Conservation (phyloP, 2,888 invertebrate species). For the Synergus itoensis region DNA sequence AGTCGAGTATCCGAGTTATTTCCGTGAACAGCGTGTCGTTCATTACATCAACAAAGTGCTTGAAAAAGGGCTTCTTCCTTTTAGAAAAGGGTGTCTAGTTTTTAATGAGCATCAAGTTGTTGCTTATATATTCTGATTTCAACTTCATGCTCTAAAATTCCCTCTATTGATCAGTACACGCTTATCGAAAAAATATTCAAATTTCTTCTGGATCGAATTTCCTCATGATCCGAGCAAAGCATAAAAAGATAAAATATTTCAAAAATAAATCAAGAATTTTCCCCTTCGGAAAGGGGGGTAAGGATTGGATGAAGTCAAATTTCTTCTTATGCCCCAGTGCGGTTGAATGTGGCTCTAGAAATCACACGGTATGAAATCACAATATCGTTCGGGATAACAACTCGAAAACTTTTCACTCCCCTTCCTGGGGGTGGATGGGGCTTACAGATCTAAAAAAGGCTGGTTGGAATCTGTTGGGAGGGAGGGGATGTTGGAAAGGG, state of each 20-base stretch:
- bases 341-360: conserved; percentile 35
- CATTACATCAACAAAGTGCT: not conserved
- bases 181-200: not conserved
- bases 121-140: not conserved
- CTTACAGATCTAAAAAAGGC: conserved; percentile 44
- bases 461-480: conserved; percentile 40
- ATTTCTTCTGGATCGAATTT: not conserved
- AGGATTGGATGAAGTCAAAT: not conserved
- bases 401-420: conserved; percentile 38
- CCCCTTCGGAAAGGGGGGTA: conserved; percentile 14
- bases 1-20: conserved; percentile 11
- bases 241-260: conserved; percentile 38
- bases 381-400: conserved; percentile 37
- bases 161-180: too few relatives aligned
- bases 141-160: too few relatives aligned
- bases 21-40: conserved; percentile 6
- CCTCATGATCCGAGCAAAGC: not conserved
- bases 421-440: conserved; percentile 4
- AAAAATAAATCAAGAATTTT: conserved; percentile 15
- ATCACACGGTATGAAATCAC: conserved; percentile 40
- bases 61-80: not conserved
- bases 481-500: conserved; percentile 1
- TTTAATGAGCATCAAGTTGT: not conserved
- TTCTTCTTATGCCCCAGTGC: conserved; percentile 25
- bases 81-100: not conserved